Evolutionary conservation across 2,797 vertebrate species (phyloP), one percentile per base, ranked within the genome.

Genomic region (Pelochelys cantorii): DNA sequence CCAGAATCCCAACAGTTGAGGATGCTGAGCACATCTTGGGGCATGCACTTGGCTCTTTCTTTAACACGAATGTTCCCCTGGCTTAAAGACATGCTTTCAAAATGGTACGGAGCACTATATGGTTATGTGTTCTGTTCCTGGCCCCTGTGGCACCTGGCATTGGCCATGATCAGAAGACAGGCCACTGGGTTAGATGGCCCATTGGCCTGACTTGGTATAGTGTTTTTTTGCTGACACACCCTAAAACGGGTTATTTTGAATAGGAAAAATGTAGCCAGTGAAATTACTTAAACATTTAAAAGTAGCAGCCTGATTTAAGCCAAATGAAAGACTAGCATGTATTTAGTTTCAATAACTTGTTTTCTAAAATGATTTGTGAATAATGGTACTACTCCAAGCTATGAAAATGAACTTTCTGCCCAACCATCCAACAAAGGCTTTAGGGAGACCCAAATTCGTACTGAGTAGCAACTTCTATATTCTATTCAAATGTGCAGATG

Each of bases 341-440:
- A 95, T 93, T 94, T 90, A 90, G 29, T 83, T 97, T 97, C 97
- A 97, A 97, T 95, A 95, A 94, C 95, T 88, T 91, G 56, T 94
- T 90, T 96, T 96, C 74, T 89, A 95, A 96, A 96, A 95, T 94
- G 60, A 95, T 92, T 88, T 97, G 92, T 96, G 97, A 97, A 92
- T 97, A 95, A 97, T 94, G 96, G 89, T 79, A 93, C 80, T 2
- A 4, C 37, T 84, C 52, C 93, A 89, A 91, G 86, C 95, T 94
- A 97, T 97, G 97, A 96, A 97, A 97, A 82, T 77, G 54, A 93
- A 85, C 89, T 97, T 97, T 97, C 85, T 96, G 90, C 86, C 85
- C 94, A 97, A 89, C 90, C 84, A 90, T 54, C 86, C 92, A 91
- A 91, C 83, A 83, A 91, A 93, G 86, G 83, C 87, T 96, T 96